Evolutionary conservation across 2,888 invertebrate species (phyloP).

Genomic region (Hydropsyche betteni): DNA sequence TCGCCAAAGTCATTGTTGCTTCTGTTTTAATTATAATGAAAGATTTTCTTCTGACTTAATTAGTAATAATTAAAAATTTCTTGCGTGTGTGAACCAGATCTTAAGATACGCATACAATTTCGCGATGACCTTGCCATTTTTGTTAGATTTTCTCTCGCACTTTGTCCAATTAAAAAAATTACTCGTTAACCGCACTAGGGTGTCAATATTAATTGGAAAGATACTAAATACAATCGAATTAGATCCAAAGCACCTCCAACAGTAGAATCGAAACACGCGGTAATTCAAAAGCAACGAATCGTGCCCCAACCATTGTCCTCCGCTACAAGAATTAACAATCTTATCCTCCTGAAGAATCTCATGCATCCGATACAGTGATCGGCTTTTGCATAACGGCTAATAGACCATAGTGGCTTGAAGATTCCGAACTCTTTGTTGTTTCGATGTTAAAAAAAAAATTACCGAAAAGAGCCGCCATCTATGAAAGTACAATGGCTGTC

Average conservation of each 20-base stretch:
- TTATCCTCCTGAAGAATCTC: too few species aligned
- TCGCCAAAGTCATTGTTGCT: conserved; percentile 12
- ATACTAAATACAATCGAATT: too few species aligned
- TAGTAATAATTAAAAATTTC: conserved; percentile 17
- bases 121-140: conserved; percentile 18
- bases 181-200: not conserved
- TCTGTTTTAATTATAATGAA: not conserved
- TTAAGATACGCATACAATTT: not conserved
- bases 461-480: conserved; percentile 31
- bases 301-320: too few species aligned
- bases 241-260: too few species aligned
- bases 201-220: not conserved
- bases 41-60: not conserved
- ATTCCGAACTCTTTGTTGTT: conserved; percentile 37
- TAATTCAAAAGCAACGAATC: too few species aligned
- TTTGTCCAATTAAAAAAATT: not conserved
- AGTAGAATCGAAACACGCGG: too few species aligned
- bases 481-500: conserved; percentile 40
- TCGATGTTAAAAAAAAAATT: too few species aligned
- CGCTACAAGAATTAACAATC: too few species aligned
- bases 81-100: conserved; percentile 12
- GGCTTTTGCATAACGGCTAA: conserved; percentile 22
- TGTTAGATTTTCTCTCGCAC: conserved; percentile 6
- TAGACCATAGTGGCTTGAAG: not conserved
- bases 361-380: conserved; percentile 18